Percentiles rank a stretch among this genome's conserved stretches.
Conservation (phyloP, 2,797 vertebrate genomes). For the Leucoraja ocellata region DNA sequence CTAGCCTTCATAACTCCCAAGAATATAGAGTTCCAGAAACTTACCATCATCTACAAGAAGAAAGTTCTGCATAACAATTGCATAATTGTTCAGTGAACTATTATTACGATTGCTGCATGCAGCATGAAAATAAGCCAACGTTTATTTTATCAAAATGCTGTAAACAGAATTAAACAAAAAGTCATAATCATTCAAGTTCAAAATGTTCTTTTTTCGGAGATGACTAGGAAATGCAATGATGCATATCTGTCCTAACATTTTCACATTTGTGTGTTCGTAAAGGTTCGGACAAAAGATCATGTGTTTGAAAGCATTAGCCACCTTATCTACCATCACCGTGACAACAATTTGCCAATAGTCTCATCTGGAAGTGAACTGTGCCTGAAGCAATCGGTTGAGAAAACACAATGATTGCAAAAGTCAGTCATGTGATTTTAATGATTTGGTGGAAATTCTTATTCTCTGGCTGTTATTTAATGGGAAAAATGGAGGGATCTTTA, state of each 20-base stretch:
- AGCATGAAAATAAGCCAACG: not conserved
- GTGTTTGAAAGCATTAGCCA: constrained; percentile 94
- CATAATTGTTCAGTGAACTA: not conserved
- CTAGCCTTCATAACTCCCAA: too few species aligned
- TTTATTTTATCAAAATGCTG: not conserved
- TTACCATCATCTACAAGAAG: too few species aligned
- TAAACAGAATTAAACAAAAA: not conserved
- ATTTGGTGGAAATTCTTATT: not conserved
- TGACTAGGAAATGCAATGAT: not conserved
- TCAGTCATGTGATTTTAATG: not conserved
- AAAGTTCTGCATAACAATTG: too few species aligned
- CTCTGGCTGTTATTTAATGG: not conserved
- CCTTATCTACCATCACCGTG: constrained; percentile 88
- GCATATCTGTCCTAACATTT: not conserved
- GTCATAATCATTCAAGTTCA: not conserved
- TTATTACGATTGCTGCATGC: not conserved
- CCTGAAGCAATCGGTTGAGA: constrained; percentile 82
- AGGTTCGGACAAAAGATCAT: constrained; percentile 95
- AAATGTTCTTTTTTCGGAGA: not conserved
- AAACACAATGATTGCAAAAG: constrained; percentile 65
- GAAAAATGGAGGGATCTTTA: constrained; percentile 6
- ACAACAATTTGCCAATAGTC: constrained; percentile 89
- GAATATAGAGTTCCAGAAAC: too few species aligned
- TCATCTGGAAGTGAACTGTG: constrained; percentile 94
- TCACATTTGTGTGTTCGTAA: constrained; percentile 46